Evolutionary conservation across 2,888 invertebrate species (phyloP), one percentile per base, ranked within the genome.

Genomic region (Pocota personata): DNA sequence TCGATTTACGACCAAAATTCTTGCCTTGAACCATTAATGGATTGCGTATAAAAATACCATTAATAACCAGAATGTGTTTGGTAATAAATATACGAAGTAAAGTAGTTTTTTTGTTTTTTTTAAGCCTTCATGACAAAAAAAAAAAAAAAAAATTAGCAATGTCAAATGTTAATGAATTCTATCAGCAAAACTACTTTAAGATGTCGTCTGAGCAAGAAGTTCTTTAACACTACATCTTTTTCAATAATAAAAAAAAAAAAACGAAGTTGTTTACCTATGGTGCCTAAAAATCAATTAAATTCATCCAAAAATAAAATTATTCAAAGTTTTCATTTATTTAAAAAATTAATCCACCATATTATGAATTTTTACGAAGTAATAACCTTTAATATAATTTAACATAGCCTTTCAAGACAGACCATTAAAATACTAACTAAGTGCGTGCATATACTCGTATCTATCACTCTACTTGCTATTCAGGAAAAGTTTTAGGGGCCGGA

Each of bases 381-480:
- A 30, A 21, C 12, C n/a, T 35, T 40, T 35, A 2, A 32, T n/a
- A n/a, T n/a, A n/a, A 66, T 50, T 66, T 66, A 66, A 66, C 64
- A 66, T 66, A 66, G 12, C n/a, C 35, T 48, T 46, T 19, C 32
- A 19, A 43, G 30, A 8, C 16, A 43, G 48, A 3, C 24, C 35
- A 58, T 40, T 30, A 48, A 60, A 69, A 55, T 16, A n/a, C n/a
- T n/a, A 3, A 69, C 16, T 37, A 35, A 62, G 52, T 73, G 72
- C 72, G 32, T 71, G 30, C 52, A 69, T 69, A 50, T 14, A 40
- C 14, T 1, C 35, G 16, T 48, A 43, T 32, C 4, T 58, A 10
- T 67, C 24, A n/a, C n/a, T n/a, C 24, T 48, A 32, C 5, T 60
- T 62, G 58, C 21, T 62, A 55, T 78, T 71, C 71, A 71, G 46